phyloP scores from a whole-genome alignment of 2,113 vertebrate species.

The Hyla sarda region DNA sequence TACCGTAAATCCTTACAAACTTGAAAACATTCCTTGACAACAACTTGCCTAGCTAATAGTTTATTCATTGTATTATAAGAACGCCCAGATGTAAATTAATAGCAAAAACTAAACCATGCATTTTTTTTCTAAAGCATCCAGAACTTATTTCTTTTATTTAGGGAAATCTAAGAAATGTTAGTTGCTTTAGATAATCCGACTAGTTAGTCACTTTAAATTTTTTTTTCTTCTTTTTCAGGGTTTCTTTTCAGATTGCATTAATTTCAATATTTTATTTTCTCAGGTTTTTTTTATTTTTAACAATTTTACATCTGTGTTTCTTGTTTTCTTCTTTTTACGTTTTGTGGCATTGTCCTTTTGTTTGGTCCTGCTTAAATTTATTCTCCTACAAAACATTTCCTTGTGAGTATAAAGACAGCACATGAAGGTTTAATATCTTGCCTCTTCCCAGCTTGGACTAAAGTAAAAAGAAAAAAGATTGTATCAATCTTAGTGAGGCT shows the following conservation, averaged over 20 bases:
- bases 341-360: not conserved
- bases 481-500: no score
- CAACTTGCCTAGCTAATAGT: not conserved
- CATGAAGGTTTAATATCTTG: no score
- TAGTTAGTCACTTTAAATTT: no score
- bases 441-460: no score
- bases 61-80: not conserved
- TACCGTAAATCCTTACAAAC: not conserved
- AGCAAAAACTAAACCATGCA: not conserved
- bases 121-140: not conserved
- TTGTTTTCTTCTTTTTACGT: not conserved
- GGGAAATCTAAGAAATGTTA: not conserved
- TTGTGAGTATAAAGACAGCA: no score
- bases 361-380: not conserved
- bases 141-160: not conserved
- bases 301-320: not conserved
- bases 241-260: constrained; percentile 1
- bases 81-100: not conserved
- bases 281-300: not conserved
- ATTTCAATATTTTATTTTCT: not conserved
- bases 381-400: no score
- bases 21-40: not conserved
- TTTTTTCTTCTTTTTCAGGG: not conserved
- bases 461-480: no score
- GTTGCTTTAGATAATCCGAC: no score